Base-by-base conservation (phyloP, 2,888 invertebrate species). In the Chaetogeoica ovagalla region DNA sequence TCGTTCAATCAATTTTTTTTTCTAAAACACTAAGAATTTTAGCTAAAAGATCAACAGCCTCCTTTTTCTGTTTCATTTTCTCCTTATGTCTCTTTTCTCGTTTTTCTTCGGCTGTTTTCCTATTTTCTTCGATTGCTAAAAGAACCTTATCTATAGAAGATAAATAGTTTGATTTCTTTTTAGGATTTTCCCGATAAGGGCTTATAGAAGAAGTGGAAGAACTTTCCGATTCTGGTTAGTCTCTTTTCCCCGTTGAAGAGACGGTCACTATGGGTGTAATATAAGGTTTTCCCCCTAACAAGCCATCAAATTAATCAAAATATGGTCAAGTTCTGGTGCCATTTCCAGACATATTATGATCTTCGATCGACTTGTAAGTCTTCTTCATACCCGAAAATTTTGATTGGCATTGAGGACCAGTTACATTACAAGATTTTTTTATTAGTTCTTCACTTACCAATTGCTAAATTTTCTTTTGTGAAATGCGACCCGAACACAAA, bases 241-340 rank as follows among this genome's bases (percentile, higher is more conserved):
- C 63, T 8, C 63, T 65, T 65, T 65, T 65, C 19, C 63, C 63
- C 7, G 63, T 65, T 65, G 39, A 65, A 8, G 37, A 65, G 15
- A 65, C 39, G 1, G 39, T 65, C 7, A 39, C 63, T 65, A 65
- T 65, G 17, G 63, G 63, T 4, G 63, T 65, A 39, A 65, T 65
- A 15, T 65, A 65, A 1, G 63, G 63, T 65, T 65, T 65, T 13
- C 19, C 39, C 39, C 63, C 39, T 39, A 65, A 65, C 37, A 65
- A 39, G 39, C 39, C 39, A 65, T 65, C 63, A 6, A 65, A 5
- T 2, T 39, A 19, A 15, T 65, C 39, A 65, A 65, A 65, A 39
- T 65, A 65, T 39, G 39, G 63, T 39, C 63, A 65, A 65, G 63
- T 65, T 65, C 63, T 65, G 63, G 39, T 17, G 57, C 57, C 57